These are phyloP conservation scores for Alca torda DNA, from an alignment of 2,797 vertebrate genomes.

Conservation along the genomic window DNA sequence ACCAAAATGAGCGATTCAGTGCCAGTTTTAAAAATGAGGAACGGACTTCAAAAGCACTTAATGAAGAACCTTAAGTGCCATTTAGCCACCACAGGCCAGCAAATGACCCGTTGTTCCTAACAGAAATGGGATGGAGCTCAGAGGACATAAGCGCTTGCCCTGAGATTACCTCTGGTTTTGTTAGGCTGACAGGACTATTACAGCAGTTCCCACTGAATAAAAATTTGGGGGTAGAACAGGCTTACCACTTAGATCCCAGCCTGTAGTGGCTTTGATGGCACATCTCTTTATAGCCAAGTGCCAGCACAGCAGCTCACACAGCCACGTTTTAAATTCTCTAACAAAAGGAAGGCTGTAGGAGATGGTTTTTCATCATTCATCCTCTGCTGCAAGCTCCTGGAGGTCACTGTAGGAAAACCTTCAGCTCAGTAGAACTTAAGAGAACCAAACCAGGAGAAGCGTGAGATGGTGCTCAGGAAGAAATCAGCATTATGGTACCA, in stretches of 20 bases:
- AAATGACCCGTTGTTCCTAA: not conserved
- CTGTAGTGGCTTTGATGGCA: not conserved
- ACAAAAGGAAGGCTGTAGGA: not conserved
- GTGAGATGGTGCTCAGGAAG: not conserved
- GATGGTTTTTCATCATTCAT: not conserved
- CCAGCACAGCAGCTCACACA: not conserved
- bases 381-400: not conserved
- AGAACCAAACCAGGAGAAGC: no score
- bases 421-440: not conserved
- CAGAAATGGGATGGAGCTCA: not conserved
- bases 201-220: not conserved
- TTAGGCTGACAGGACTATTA: no score
- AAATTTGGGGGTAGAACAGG: not conserved
- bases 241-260: not conserved
- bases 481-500: not conserved
- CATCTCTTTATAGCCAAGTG: rapidly evolving
- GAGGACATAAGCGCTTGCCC: no score
- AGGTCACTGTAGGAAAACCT: not conserved
- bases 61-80: not conserved
- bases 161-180: rapidly evolving
- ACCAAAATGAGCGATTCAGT: not conserved
- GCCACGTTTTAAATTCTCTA: not conserved
- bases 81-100: not conserved
- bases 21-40: not conserved
- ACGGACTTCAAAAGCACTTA: not conserved